Percentiles rank a stretch among this genome's conserved stretches.
Conservation (phyloP, 2,888 invertebrate species). For the Prenolepis imparis region DNA sequence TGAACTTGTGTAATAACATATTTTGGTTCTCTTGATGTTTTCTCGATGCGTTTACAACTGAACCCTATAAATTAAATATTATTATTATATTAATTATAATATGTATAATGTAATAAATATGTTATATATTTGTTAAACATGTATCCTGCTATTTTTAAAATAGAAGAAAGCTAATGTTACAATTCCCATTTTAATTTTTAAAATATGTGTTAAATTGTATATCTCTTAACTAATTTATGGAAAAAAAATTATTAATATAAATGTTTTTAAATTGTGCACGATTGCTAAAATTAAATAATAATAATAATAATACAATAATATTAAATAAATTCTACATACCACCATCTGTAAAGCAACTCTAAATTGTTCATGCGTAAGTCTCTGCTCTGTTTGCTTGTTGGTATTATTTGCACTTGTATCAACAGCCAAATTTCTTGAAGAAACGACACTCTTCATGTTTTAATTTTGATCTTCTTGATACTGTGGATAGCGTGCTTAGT, state of each 20-base stretch:
- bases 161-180: not conserved
- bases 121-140: not conserved
- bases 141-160: not conserved
- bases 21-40: no score
- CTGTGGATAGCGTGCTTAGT: conserved; percentile 72
- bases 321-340: conserved; percentile 87
- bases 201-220: no score
- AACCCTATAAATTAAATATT: no score
- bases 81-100: not conserved
- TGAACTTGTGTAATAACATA: no score
- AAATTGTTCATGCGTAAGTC: conserved; percentile 98
- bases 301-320: no score
- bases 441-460: conserved; percentile 87
- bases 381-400: conserved; percentile 90
- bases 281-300: no score
- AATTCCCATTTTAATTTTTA: not conserved
- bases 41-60: no score
- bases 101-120: no score
- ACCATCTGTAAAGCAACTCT: conserved; percentile 98
- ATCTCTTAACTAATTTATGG: no score
- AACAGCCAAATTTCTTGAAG: conserved; percentile 83
- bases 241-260: no score
- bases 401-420: conserved; percentile 75
- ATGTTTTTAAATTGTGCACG: no score
- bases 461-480: conserved; percentile 87